Conservation (phyloP, 2,113 vertebrate species). For the Sturnira hondurensis region DNA sequence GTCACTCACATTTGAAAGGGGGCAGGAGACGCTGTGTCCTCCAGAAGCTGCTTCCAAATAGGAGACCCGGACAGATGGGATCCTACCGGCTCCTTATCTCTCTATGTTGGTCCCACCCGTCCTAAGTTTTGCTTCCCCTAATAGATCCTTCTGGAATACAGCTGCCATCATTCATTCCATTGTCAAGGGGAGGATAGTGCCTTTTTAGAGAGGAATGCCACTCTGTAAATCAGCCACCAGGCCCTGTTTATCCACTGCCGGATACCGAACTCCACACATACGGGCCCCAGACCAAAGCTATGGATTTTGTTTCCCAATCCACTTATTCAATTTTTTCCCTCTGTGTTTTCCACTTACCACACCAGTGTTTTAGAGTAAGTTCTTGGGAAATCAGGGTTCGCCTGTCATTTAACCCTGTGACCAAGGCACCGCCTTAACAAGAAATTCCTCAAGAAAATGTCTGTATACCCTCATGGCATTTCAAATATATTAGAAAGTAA, state of each 20-base stretch:
- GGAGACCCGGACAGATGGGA: not conserved
- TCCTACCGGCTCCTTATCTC: conserved; percentile 7
- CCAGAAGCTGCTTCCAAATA: not conserved
- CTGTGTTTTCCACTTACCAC: not conserved
- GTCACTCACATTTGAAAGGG: not conserved
- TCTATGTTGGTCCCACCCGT: not conserved
- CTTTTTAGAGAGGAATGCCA: conserved; percentile 26
- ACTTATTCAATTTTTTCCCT: not conserved
- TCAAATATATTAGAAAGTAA: not conserved
- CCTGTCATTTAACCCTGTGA: not conserved
- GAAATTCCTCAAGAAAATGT: not conserved
- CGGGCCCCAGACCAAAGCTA: conserved; percentile 3
- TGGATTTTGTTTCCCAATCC: not conserved
- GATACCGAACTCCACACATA: conserved; percentile 46
- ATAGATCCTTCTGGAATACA: conserved; percentile 61
- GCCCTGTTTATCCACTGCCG: conserved; percentile 7
- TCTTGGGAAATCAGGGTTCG: not conserved
- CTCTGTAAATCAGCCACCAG: conserved; percentile 58
- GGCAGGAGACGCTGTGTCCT: not conserved
- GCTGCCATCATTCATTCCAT: conserved; percentile 43
- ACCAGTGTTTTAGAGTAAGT: not conserved
- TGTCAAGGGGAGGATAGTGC: not conserved
- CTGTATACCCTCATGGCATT: not conserved
- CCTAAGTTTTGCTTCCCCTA: conserved; percentile 31
- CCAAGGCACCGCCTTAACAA: not conserved